phyloP scores from a whole-genome alignment of 1,140 invertebrate species.

The Leguminivora glycinivorella region DNA sequence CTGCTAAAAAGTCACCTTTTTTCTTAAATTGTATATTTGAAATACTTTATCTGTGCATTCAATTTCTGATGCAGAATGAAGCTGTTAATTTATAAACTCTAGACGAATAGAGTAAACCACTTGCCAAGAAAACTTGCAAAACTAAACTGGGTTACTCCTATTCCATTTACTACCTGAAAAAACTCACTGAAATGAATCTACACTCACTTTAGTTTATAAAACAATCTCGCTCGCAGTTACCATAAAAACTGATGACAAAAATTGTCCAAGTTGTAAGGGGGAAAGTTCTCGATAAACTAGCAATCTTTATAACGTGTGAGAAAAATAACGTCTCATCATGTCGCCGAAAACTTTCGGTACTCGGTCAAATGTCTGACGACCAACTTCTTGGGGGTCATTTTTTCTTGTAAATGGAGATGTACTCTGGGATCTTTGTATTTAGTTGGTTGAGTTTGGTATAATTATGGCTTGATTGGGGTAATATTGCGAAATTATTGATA shows the following conservation, averaged over 20 bases:
- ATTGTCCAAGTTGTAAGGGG: slow-evolving; percentile 18
- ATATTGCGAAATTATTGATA: too few relatives aligned
- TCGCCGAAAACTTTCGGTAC: not conserved
- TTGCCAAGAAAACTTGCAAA: not conserved
- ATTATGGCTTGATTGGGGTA: not conserved
- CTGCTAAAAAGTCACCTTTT: too few relatives aligned
- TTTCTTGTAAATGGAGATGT: not conserved
- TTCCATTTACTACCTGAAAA: slow-evolving; percentile 11
- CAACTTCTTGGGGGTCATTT: not conserved
- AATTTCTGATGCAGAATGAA: too few relatives aligned
- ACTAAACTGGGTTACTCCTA: not conserved
- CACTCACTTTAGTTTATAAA: slow-evolving; percentile 6
- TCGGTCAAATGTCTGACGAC: slow-evolving; percentile 21
- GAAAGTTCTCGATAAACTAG: slow-evolving; percentile 10
- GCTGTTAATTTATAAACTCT: not conserved
- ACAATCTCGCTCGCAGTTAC: slow-evolving; percentile 1
- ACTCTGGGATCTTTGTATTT: not conserved
- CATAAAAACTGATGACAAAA: slow-evolving; percentile 24
- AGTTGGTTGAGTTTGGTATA: not conserved
- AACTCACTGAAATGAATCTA: slow-evolving; percentile 14
- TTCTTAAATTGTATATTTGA: too few relatives aligned
- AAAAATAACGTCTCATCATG: slow-evolving; percentile 14
- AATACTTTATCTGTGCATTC: too few relatives aligned
- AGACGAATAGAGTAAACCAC: not conserved
- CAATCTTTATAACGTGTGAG: slow-evolving; percentile 25